Conservation (phyloP, 2,888 invertebrate genomes). For the Aplocera efformata region DNA sequence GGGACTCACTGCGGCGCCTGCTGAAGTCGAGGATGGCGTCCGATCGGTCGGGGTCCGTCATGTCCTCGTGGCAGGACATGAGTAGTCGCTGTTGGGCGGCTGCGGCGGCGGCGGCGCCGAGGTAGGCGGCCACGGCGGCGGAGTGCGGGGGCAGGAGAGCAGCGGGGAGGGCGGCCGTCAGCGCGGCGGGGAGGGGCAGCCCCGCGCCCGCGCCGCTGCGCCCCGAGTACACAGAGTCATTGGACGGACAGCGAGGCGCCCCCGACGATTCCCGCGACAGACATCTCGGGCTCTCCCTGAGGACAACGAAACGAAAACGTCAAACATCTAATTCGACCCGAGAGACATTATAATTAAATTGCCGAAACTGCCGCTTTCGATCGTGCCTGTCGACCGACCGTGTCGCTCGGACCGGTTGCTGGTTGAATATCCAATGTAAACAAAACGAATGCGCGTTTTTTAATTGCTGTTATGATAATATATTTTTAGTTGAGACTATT, state of each 20-base stretch:
- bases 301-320: slow-evolving; percentile 68
- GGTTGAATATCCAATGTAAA: slow-evolving; percentile 45
- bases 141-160: slow-evolving; percentile 89
- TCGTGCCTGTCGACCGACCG: slow-evolving; percentile 20
- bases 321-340: slow-evolving; percentile 27
- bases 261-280: slow-evolving; percentile 90
- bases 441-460: slow-evolving; percentile 41
- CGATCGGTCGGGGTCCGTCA: slow-evolving; percentile 80
- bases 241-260: slow-evolving; percentile 87
- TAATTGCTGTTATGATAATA: slow-evolving; percentile 38
- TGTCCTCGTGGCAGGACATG: slow-evolving; percentile 88
- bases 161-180: slow-evolving; percentile 84
- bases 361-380: slow-evolving; percentile 30
- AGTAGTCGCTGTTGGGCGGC: slow-evolving; percentile 88
- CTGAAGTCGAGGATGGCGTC: slow-evolving; percentile 90
- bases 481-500: slow-evolving; percentile 39
- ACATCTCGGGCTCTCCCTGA: slow-evolving; percentile 91
- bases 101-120: slow-evolving; percentile 86
- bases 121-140: slow-evolving; percentile 90
- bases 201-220: slow-evolving; percentile 80
- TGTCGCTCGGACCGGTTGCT: slow-evolving; percentile 40
- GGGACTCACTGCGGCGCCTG: slow-evolving; percentile 82
- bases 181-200: slow-evolving; percentile 77
- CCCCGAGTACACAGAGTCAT: slow-evolving; percentile 87
- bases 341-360: slow-evolving; percentile 36